phyloP scores from a whole-genome alignment of 2,113 vertebrate species.

The Ceyx melanurus region DNA sequence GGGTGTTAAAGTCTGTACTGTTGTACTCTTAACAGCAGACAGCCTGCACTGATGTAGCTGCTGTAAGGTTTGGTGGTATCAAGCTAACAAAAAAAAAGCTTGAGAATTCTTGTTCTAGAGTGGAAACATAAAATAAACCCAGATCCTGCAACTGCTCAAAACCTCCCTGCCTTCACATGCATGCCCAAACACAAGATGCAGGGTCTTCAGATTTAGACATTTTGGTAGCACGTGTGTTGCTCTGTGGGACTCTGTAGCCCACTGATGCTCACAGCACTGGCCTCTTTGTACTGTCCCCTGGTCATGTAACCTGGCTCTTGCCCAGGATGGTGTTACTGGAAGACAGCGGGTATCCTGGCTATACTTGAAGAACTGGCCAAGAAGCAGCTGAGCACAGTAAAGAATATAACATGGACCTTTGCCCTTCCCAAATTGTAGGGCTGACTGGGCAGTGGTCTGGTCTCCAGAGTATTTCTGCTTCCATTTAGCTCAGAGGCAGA shows the following conservation, averaged over 20 bases:
- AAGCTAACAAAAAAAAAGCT: not conserved
- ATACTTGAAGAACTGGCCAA: conserved; percentile 14
- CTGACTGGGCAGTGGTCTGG: not conserved
- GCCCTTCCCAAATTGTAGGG: conserved; percentile 34
- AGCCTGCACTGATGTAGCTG: not conserved
- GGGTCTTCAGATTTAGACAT: not conserved
- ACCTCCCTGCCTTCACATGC: not conserved
- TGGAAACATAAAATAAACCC: not conserved
- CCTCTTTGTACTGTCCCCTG: not conserved
- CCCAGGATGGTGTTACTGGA: not conserved
- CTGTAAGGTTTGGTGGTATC: not conserved
- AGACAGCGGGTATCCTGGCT: not conserved
- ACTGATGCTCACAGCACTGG: not conserved
- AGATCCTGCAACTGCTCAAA: not conserved
- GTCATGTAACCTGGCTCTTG: conserved; percentile 23
- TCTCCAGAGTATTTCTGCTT: not conserved
- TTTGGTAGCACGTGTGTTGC: not conserved
- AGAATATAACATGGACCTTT: not conserved
- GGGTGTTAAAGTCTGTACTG: not conserved
- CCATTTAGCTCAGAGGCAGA: conserved; percentile 1
- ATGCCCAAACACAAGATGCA: not conserved
- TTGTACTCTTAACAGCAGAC: not conserved
- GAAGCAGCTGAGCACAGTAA: not conserved
- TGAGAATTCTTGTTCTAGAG: not conserved
- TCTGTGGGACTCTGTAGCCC: not conserved